Evolutionary conservation across 2,888 invertebrate genomes (phyloP), one percentile per base, ranked within the genome.

Genomic region (Drosophila dives): DNA sequence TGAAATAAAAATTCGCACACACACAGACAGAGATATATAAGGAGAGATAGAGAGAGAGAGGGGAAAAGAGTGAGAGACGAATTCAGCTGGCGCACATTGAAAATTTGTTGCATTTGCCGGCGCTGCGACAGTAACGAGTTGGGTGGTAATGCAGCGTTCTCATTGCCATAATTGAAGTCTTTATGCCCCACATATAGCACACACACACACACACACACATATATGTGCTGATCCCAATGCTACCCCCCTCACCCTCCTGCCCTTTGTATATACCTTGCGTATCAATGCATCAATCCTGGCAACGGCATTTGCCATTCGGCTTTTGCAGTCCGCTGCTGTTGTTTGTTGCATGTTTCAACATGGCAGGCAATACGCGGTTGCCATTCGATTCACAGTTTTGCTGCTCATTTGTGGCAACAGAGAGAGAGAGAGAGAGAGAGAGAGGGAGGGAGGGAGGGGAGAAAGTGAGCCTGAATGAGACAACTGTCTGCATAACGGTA

Each of bases 101-200:
- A 67, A 79, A 78, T 76, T 76, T 79, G 67, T 54, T 79, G 63
- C 76, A 76, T 79, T 76, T 79, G 69, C 67, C 54, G 32, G 32
- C 48, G 42, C 29, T 40, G 67, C 45, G 69, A 61, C 69, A 64
- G 72, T 61, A 65, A 77, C 71, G 59, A 15, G 38, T 42, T 20
- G 29, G 8, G 17, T 32, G 60, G 60, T 56, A 70, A 68, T 65
- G 76, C 71, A 56, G 66, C 66, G 63, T 65, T 71, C 67, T 80
- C 68, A 68, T 69, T 67, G 67, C 82, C 60, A 71, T 81, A 81
- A 81, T 79, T 81, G 77, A 61, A 77, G 67, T 65, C 67, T 67
- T 67, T 77, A 64, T 51, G 58, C 38, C 54, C 20, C 20, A 40
- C 65, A 42, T 29, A 29, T 29, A 29, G 29, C 29, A 29, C 6